phyloP scores from a whole-genome alignment of 1,140 invertebrate genomes.

The Latrodectus geometricus region DNA sequence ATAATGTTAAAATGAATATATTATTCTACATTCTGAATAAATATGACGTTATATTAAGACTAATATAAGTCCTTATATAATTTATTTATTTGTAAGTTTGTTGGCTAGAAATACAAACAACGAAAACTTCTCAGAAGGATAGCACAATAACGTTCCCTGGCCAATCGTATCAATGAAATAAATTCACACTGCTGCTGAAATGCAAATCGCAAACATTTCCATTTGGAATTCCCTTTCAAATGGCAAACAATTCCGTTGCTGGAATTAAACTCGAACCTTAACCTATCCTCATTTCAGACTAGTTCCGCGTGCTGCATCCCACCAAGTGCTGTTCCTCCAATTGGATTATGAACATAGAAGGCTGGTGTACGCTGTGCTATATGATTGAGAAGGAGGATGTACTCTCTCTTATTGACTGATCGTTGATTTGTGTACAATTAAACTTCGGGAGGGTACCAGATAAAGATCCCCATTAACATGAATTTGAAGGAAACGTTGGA shows the following conservation, averaged over 20 bases:
- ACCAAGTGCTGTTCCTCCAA: neutral
- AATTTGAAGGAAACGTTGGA: neutral
- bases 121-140: no score
- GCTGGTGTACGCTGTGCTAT: neutral
- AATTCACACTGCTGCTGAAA: neutral
- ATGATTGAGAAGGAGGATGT: neutral
- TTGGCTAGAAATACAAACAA: no score
- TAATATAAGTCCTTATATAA: no score
- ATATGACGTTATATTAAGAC: no score
- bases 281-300: neutral
- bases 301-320: neutral
- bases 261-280: neutral
- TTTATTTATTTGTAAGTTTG: no score
- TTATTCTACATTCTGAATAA: no score
- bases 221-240: neutral
- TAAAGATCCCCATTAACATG: slow-evolving; percentile 16
- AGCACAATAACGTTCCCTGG: no score
- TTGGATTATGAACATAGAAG: neutral
- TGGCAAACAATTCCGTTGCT: neutral
- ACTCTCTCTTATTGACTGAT: neutral
- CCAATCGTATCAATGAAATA: no score
- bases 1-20: no score
- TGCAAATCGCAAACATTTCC: neutral
- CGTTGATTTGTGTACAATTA: slow-evolving; percentile 5
- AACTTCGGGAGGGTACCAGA: neutral